These are phyloP conservation scores for Protomyctophum bolini DNA, from an alignment of 2,113 vertebrate species.

Conservation along the genomic window DNA sequence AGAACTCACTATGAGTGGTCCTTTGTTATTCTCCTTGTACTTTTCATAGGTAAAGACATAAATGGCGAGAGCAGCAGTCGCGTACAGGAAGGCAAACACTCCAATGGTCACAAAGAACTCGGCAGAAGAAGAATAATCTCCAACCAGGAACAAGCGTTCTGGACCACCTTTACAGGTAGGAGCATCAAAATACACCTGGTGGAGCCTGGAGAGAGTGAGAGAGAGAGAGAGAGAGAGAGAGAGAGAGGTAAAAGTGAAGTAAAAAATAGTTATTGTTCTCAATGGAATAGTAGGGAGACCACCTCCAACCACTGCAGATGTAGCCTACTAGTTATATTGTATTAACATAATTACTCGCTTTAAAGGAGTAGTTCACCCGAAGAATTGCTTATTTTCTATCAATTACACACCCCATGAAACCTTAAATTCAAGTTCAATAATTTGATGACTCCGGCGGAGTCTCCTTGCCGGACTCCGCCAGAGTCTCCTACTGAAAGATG, in stretches of 20 bases:
- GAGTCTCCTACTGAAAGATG: too few relatives aligned
- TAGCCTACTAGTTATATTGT: too few relatives aligned
- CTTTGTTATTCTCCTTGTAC: constrained; percentile 90
- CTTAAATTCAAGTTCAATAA: too few relatives aligned
- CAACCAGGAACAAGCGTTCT: constrained; percentile 80
- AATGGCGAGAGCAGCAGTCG: constrained; percentile 79
- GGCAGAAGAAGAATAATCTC: constrained; percentile 88
- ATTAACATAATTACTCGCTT: too few relatives aligned
- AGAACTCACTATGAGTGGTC: constrained; percentile 84
- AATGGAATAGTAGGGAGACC: too few relatives aligned
- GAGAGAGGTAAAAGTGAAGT: background rate
- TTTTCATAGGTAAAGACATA: constrained; percentile 88
- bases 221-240: background rate
- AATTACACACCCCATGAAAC: too few relatives aligned
- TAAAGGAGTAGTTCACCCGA: too few relatives aligned
- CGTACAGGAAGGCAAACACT: constrained; percentile 87
- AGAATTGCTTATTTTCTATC: too few relatives aligned
- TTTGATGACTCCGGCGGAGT: too few relatives aligned
- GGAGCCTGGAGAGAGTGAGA: constrained; percentile 77
- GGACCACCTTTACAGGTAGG: constrained; percentile 76
- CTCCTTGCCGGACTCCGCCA: too few relatives aligned
- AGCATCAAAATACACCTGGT: constrained; percentile 86
- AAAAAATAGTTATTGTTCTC: too few relatives aligned
- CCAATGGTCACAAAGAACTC: constrained; percentile 91
- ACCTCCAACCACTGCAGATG: too few relatives aligned